Evolutionary conservation across 2,797 vertebrate species (phyloP), one percentile per base, ranked within the genome.

Genomic region (Muraenolepis orangiensis): DNA sequence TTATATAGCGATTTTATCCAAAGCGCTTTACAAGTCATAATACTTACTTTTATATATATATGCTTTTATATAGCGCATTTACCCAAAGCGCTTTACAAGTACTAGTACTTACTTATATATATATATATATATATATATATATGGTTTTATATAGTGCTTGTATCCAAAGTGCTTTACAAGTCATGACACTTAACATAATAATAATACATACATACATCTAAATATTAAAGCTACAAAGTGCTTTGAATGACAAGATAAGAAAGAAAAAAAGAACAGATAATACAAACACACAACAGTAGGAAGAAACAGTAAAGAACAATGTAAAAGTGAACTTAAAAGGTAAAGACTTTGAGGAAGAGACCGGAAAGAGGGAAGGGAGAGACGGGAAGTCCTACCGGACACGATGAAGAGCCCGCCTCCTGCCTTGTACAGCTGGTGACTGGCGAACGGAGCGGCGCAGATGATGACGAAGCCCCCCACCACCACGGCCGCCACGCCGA

Each of bases 361-460:
- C 3, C 7, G 16, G 66, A n/a, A 20, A 30, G 28, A 67, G 28
- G n/a, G n/a, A n/a, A 67, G 66, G 30, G n/a, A 31, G 28, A 67
- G 23, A 3, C 4, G 28, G 11, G 66, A n/a, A 18, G 66, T 14
- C 92, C 80, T 88, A 99, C 98, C 96, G 81, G 96, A 94, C 76
- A 91, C 76, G 51, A 99, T 86, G 85, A 95, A 98, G 32, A 97
- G 92, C 29, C 95, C 93, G 26, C 97, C 98, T 16, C 96, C 98
- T 20, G 93, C 93, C 93, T 98, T 99, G 80, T 96, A 99, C 26
- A 99, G 91, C 26, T 93, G 77, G 70, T 97, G 93, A 77, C 94
- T 97, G 78, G 95, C 83, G 76, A 98, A 99, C 1, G 98, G 97
- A 80, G 97, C 97, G 12, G 96, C 98, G 29, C 97, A 98, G 92